These are phyloP conservation scores for Pseudotriccus pelzelni DNA, from an alignment of 2,797 vertebrate species.

Conservation along the genomic window DNA sequence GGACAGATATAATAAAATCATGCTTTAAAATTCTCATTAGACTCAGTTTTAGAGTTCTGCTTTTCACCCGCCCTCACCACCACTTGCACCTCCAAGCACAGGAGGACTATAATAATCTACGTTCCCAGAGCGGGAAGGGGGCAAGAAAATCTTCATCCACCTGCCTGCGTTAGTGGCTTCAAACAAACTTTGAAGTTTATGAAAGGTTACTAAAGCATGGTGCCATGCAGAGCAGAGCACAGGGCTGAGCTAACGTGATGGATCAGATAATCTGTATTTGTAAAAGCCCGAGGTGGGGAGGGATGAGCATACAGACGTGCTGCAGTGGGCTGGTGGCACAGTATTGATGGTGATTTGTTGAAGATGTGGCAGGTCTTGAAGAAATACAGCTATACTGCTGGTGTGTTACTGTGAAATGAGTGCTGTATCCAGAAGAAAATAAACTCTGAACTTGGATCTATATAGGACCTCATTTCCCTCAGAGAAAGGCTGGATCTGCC, in stretches of 20 bases:
- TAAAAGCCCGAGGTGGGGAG: neutral
- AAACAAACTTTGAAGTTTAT: neutral
- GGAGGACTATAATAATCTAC: neutral
- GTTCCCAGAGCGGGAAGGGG: neutral
- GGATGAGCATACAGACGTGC: neutral
- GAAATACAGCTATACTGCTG: neutral
- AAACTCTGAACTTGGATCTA: neutral
- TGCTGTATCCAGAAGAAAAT: neutral
- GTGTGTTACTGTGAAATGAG: neutral
- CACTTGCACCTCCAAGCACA: neutral
- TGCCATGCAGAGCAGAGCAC: neutral
- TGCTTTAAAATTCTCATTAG: neutral
- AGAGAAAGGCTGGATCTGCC: neutral
- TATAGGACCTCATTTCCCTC: neutral
- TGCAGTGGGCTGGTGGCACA: neutral
- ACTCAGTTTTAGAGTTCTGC: neutral
- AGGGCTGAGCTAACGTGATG: neutral
- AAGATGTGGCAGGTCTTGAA: neutral
- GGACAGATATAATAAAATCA: neutral
- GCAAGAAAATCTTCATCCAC: neutral
- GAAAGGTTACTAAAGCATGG: neutral
- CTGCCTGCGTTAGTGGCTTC: neutral
- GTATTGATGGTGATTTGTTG: neutral
- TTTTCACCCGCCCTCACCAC: neutral
- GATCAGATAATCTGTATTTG: neutral